Base-by-base conservation (phyloP, 2,113 vertebrate genomes). In the Nyctibius bracteatus region DNA sequence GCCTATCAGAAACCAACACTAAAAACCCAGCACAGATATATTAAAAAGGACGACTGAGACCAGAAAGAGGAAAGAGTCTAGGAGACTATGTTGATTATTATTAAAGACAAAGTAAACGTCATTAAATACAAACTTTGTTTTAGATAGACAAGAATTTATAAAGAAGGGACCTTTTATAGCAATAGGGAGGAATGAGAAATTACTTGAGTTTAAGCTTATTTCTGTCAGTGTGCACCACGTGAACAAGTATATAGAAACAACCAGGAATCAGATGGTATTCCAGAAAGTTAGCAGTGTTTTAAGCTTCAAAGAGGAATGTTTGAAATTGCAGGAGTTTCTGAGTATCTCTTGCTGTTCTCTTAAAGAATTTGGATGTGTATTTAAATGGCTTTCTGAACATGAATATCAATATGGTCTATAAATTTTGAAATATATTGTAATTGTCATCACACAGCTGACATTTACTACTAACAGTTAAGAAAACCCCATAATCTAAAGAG, bases 401-500 rank as follows among this genome's bases (percentile, higher is more conserved):
- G 21, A 51, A 3, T 84, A 71, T 63, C 65, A 17, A 2, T 62
- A 51, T n/a, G 22, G 43, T 59, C 35, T 72, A 12, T 82, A 47
- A 43, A 70, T 72, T 80, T 81, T 27, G 7, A 86, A 74, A 66
- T 86, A 10, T 4, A 16, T 46, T 92, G 52, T 59, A 51, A 73
- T 81, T 96, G 79, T 94, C 75, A 59, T 92, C 86, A 58, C 58
- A 30, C 77, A 83, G 51, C 63, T 92, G 86, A 70, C 43, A 35
- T 30, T 79, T 88, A 30, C 82, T 86, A 4, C 59, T 87, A 74
- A 65, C 49, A 52, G 81, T 94, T 91, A 95, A 96, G 93, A 92
- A 74, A 92, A 59, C 16, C 30, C 30, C 35, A 35, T 10, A 39
- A 65, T 94, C 61, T 94, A 39, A 78, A 86, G 86, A 87, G 93